phyloP scores from a whole-genome alignment of 2,888 invertebrate genomes.

The Callinectes sapidus region DNA sequence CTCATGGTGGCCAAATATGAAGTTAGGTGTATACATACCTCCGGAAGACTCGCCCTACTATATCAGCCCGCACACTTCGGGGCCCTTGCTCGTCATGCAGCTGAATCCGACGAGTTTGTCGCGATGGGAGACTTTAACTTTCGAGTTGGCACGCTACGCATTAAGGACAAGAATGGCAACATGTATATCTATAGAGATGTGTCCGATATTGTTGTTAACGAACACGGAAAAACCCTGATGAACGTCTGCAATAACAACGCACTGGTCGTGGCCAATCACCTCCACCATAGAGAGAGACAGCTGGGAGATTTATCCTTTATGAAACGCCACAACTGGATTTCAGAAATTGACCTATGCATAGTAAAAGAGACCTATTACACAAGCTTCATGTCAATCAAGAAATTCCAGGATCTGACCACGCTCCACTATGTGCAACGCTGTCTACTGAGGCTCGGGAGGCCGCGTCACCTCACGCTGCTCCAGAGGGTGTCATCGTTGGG shows the following conservation, averaged over 20 bases:
- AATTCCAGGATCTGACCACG: too few relatives aligned
- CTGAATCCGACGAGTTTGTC: background rate
- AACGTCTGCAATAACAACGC: slow-evolving; percentile 29
- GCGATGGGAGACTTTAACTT: background rate
- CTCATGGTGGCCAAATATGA: background rate
- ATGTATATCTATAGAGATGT: slow-evolving; percentile 14
- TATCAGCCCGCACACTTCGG: background rate
- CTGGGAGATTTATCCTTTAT: slow-evolving; percentile 28
- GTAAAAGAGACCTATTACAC: background rate
- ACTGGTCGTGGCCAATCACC: too few relatives aligned
- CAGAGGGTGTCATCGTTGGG: slow-evolving; percentile 8
- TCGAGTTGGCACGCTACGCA: background rate
- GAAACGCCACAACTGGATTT: background rate
- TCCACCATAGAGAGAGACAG: background rate
- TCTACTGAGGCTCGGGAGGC: too few relatives aligned
- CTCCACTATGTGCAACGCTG: too few relatives aligned
- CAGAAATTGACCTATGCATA: slow-evolving; percentile 30
- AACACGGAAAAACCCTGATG: background rate
- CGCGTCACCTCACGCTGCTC: background rate
- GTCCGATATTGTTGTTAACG: background rate
- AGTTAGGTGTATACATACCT: background rate
- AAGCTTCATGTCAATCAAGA: too few relatives aligned
- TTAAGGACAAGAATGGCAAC: background rate
- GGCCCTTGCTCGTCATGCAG: background rate
- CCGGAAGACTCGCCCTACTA: slow-evolving; percentile 28